phyloP scores from a whole-genome alignment of 2,797 vertebrate species.

The Hippoglossus hippoglossus region DNA sequence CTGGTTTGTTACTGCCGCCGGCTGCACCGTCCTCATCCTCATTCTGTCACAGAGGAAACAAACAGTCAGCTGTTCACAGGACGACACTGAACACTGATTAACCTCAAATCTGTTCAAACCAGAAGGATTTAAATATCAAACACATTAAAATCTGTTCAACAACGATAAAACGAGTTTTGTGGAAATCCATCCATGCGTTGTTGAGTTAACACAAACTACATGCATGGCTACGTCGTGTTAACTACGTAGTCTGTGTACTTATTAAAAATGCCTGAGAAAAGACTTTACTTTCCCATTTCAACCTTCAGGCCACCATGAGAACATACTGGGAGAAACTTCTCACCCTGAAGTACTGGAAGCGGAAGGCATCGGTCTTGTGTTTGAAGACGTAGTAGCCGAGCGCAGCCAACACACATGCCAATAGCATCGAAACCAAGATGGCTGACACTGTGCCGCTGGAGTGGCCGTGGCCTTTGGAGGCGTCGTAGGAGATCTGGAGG shows the following conservation, averaged over 20 bases:
- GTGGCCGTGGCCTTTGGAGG: slow-evolving; percentile 30
- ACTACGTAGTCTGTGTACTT: too few species aligned
- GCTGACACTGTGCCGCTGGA: slow-evolving; percentile 64
- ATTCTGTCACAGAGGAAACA: slow-evolving; percentile 66
- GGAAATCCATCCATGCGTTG: too few species aligned
- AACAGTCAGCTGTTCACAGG: neutral
- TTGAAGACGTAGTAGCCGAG: slow-evolving; percentile 81
- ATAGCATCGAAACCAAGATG: slow-evolving; percentile 64
- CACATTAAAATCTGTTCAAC: too few species aligned
- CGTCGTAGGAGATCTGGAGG: slow-evolving; percentile 55
- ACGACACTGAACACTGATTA: too few species aligned
- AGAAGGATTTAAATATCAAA: too few species aligned
- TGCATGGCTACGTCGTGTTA: too few species aligned
- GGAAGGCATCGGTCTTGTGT: slow-evolving; percentile 82
- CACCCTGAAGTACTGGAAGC: slow-evolving; percentile 91
- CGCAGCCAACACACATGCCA: slow-evolving; percentile 71
- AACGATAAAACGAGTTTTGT: too few species aligned
- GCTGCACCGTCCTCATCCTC: slow-evolving; percentile 79
- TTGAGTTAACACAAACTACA: too few species aligned
- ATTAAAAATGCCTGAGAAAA: too few species aligned
- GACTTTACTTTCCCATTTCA: too few species aligned
- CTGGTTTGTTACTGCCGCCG: slow-evolving; percentile 73
- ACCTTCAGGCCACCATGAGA: too few species aligned
- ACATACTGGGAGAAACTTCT: slow-evolving; percentile 19
- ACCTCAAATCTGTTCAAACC: too few species aligned